phyloP scores from a whole-genome alignment of 2,797 vertebrate genomes.

The Champsocephalus gunnari region DNA sequence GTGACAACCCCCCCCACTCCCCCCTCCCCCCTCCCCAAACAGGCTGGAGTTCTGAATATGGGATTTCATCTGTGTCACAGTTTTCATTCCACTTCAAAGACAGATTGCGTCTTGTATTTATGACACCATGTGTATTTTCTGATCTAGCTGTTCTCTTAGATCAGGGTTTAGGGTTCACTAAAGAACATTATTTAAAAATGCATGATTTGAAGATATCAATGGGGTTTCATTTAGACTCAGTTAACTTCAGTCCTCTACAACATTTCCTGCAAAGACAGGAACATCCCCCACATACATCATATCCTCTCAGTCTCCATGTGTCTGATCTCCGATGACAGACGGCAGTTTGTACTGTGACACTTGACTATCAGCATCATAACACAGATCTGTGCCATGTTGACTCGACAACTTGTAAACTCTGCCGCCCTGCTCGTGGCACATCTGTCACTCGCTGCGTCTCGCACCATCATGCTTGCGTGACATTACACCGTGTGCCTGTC shows the following conservation, averaged over 20 bases:
- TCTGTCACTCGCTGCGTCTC: slow-evolving; percentile 60
- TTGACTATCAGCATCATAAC: slow-evolving; percentile 55
- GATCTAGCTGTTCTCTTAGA: slow-evolving; percentile 24
- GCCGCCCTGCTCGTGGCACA: slow-evolving; percentile 47
- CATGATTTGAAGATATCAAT: slow-evolving; percentile 20
- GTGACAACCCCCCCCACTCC: slow-evolving; percentile 23
- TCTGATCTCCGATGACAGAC: slow-evolving; percentile 56
- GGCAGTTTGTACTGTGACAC: slow-evolving; percentile 64
- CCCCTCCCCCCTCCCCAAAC: neutral
- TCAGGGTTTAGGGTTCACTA: slow-evolving; percentile 12
- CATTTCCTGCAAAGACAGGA: slow-evolving; percentile 16
- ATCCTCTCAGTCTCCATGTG: slow-evolving; percentile 35
- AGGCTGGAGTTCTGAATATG: slow-evolving; percentile 14
- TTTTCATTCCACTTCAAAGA: slow-evolving; percentile 29
- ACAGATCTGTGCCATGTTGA: slow-evolving; percentile 50
- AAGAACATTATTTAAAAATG: slow-evolving; percentile 1
- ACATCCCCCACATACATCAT: slow-evolving; percentile 25
- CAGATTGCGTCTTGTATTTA: slow-evolving; percentile 14
- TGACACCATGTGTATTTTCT: slow-evolving; percentile 33
- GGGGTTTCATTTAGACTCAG: slow-evolving; percentile 21
- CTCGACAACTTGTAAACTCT: slow-evolving; percentile 63
- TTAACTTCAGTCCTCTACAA: slow-evolving; percentile 7
- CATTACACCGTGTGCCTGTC: slow-evolving; percentile 37
- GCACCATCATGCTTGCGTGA: slow-evolving; percentile 32
- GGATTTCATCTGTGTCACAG: slow-evolving; percentile 40